Evolutionary conservation across 92 coral and sea anemone species (phyloP).

Genomic region (Phenganax marumi): DNA sequence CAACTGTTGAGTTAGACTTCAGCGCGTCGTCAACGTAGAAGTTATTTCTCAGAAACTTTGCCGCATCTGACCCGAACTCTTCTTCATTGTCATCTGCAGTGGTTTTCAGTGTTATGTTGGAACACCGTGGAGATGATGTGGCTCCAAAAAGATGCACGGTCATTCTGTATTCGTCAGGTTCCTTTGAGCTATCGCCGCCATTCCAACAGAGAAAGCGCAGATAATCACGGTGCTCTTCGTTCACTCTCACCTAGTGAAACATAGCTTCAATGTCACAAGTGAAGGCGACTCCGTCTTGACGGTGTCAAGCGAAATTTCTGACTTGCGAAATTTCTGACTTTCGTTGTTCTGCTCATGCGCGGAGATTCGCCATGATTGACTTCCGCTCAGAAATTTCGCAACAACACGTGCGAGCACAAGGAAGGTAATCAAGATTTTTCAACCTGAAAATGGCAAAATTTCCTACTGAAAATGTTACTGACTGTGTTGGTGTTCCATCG

Average conservation of each 20-base stretch:
- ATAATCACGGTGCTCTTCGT: slow-evolving; percentile 27
- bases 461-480: no score
- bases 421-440: no score
- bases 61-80: slow-evolving; percentile 21
- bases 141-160: slow-evolving; percentile 25
- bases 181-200: slow-evolving; percentile 2
- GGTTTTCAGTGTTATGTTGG: slow-evolving; percentile 29
- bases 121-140: slow-evolving; percentile 35
- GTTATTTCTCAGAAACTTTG: not conserved
- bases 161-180: slow-evolving; percentile 33
- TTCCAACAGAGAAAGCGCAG: slow-evolving; percentile 23
- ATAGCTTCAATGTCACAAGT: no score
- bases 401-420: no score
- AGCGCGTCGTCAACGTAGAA: slow-evolving; percentile 18
- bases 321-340: no score
- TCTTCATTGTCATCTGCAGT: slow-evolving; percentile 33
- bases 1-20: not conserved
- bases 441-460: no score
- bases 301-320: no score
- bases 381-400: no score
- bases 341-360: no score
- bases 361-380: no score
- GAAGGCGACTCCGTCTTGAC: no score
- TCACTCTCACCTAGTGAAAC: slow-evolving; percentile 34
- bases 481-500: no score